Evolutionary conservation across 2,888 invertebrate species (phyloP).

Genomic region (Copidosoma aretas): DNA sequence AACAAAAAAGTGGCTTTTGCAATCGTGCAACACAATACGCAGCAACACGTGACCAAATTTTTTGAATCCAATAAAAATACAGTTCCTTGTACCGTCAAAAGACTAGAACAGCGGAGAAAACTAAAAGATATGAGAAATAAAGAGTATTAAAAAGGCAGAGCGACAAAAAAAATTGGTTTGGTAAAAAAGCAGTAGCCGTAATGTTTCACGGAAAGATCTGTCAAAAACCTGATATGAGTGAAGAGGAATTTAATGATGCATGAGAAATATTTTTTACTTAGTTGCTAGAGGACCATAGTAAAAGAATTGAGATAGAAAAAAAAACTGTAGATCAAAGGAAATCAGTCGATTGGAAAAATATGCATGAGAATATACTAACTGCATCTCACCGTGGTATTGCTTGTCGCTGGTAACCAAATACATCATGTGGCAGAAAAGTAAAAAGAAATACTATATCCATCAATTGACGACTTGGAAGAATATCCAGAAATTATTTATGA

Average conservation of each 20-base stretch:
- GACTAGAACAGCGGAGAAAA: background rate
- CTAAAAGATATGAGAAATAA: background rate
- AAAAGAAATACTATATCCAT: background rate
- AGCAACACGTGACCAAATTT: background rate
- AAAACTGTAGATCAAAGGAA: background rate
- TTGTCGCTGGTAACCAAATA: background rate
- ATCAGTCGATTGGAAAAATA: background rate
- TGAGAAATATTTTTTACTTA: background rate
- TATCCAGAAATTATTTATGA: background rate
- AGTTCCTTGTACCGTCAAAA: background rate
- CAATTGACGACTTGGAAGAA: background rate
- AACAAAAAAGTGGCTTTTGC: background rate
- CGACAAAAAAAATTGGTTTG: too few relatives aligned
- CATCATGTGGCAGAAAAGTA: background rate
- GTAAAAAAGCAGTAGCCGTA: background rate
- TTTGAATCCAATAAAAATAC: background rate
- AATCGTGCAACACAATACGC: background rate
- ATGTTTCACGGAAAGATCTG: background rate
- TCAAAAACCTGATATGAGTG: background rate
- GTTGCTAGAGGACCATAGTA: background rate
- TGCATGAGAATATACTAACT: background rate
- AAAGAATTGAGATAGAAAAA: background rate
- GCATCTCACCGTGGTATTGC: background rate
- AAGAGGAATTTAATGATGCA: too few relatives aligned
- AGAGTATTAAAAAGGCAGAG: background rate